Conservation (phyloP, 2,888 invertebrate species). For the Augiades crinisus region DNA sequence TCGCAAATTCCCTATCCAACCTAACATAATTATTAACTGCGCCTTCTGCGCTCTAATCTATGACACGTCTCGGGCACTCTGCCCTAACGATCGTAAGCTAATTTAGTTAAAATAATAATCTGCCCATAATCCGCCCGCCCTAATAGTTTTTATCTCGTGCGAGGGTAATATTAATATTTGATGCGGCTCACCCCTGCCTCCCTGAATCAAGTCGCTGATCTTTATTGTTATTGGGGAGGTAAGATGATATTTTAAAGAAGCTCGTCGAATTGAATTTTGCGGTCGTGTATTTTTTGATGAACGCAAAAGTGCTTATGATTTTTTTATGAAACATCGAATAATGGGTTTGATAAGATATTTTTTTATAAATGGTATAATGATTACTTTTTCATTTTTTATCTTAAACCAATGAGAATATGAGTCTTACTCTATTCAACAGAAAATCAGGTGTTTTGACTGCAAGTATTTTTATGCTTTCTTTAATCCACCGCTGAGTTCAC, state of each 20-base stretch:
- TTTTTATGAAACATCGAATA: too few relatives aligned
- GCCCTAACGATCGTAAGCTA: slow-evolving; percentile 73
- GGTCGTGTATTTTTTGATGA: too few relatives aligned
- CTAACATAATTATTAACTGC: neutral
- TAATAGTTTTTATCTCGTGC: slow-evolving; percentile 76
- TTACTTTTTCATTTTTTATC: too few relatives aligned
- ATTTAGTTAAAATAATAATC: slow-evolving; percentile 81
- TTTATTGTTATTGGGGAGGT: slow-evolving; percentile 37
- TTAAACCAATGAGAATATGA: too few relatives aligned
- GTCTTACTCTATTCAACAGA: too few relatives aligned
- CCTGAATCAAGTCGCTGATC: slow-evolving; percentile 32
- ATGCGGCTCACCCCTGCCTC: slow-evolving; percentile 44
- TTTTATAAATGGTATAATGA: too few relatives aligned
- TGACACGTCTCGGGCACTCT: slow-evolving; percentile 41
- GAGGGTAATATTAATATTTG: slow-evolving; percentile 75
- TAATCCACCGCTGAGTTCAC: too few relatives aligned
- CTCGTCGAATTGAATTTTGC: slow-evolving; percentile 21
- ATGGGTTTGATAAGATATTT: too few relatives aligned
- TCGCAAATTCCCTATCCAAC: too few relatives aligned
- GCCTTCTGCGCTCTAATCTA: slow-evolving; percentile 43
- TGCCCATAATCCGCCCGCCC: slow-evolving; percentile 67
- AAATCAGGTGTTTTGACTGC: too few relatives aligned
- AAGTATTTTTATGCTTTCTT: too few relatives aligned
- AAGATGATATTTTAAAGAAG: slow-evolving; percentile 10
- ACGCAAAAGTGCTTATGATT: too few relatives aligned